Percentiles rank a stretch among this genome's conserved stretches.
Evolutionary conservation across 2,888 invertebrate genomes (phyloP).

Genomic region (Synanthedon myopaeformis): DNA sequence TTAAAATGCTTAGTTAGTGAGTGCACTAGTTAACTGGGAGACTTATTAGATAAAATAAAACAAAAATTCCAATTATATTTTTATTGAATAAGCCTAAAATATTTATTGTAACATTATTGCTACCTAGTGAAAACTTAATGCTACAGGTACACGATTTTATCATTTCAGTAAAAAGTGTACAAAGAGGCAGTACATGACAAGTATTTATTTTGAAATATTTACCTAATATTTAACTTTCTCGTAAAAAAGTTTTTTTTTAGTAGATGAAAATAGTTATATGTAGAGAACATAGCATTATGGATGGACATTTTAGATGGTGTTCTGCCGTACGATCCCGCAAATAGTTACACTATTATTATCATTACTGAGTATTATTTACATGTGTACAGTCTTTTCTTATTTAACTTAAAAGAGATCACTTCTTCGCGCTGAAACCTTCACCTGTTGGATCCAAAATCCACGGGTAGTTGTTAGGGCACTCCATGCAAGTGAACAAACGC

Average conservation of each 20-base stretch:
- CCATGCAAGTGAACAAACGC: slow-evolving; percentile 94
- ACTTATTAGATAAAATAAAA: not conserved
- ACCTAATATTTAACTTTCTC: too few species aligned
- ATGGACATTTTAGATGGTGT: slow-evolving; percentile 18
- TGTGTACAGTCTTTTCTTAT: slow-evolving; percentile 64
- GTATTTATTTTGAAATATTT: too few species aligned
- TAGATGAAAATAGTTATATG: too few species aligned
- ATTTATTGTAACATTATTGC: slow-evolving; percentile 24
- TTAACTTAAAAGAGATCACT: slow-evolving; percentile 71
- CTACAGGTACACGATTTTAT: too few species aligned
- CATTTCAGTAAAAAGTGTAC: too few species aligned
- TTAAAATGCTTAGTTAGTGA: too few species aligned
- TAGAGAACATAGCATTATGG: slow-evolving; percentile 2
- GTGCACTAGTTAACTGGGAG: too few species aligned
- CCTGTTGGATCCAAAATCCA: slow-evolving; percentile 96
- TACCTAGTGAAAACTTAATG: slow-evolving; percentile 11
- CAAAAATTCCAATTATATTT: not conserved
- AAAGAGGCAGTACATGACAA: too few species aligned
- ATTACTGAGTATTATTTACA: slow-evolving; percentile 70
- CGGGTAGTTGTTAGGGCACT: slow-evolving; percentile 95
- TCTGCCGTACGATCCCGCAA: slow-evolving; percentile 22
- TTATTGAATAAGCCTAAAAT: slow-evolving; percentile 20
- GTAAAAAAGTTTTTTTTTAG: too few species aligned
- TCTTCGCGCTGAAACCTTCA: slow-evolving; percentile 88
- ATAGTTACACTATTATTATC: slow-evolving; percentile 34